Conservation (phyloP, 2,113 vertebrate genomes). For the Suricata suricatta region DNA sequence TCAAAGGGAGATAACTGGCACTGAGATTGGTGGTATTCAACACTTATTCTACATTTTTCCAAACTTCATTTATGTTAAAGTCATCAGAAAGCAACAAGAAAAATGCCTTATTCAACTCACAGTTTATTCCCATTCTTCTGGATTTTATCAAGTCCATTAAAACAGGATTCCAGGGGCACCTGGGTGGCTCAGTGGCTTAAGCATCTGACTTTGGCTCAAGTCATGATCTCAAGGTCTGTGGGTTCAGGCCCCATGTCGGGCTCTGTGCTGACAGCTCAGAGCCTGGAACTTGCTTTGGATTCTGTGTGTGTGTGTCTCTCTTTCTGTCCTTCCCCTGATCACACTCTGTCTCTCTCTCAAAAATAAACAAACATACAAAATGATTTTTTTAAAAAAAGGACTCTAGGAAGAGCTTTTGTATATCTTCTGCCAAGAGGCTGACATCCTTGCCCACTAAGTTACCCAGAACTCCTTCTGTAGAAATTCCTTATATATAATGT, state of each 20-base stretch:
- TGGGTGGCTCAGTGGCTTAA: too few species aligned
- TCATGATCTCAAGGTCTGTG: too few species aligned
- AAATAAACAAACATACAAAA: too few species aligned
- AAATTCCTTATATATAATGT: not conserved
- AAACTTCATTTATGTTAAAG: not conserved
- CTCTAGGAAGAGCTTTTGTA: not conserved
- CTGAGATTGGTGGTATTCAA: not conserved
- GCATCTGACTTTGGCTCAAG: too few species aligned
- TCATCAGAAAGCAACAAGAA: conserved; percentile 18
- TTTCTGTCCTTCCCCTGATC: too few species aligned
- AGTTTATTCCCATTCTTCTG: not conserved
- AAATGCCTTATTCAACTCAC: not conserved
- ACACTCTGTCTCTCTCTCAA: too few species aligned
- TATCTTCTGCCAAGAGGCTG: not conserved
- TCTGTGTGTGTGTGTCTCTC: too few species aligned
- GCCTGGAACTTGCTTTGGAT: too few species aligned
- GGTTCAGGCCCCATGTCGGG: too few species aligned
- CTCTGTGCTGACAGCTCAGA: too few species aligned
- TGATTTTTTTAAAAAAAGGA: not conserved
- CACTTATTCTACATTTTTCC: not conserved
- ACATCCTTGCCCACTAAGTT: not conserved
- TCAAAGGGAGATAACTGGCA: not conserved
- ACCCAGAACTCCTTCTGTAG: not conserved
- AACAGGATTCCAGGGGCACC: not conserved
- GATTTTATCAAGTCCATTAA: conserved; percentile 30